These are phyloP conservation scores for Augiades crinisus DNA, from an alignment of 2,888 invertebrate genomes.

Conservation along the genomic window DNA sequence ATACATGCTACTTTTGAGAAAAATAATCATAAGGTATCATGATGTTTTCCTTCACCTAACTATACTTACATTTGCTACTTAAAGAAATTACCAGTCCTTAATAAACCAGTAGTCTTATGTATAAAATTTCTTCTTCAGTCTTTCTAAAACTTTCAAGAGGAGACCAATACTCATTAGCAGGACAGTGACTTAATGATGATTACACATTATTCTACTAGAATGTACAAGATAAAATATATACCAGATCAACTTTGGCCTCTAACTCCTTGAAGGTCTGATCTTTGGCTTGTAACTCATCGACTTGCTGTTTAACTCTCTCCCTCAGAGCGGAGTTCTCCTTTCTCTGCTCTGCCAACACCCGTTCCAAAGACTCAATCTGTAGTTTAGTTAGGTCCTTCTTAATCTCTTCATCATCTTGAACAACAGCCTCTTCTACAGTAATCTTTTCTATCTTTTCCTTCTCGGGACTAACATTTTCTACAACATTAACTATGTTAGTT, in stretches of 20 bases:
- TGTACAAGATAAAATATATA: slow-evolving; percentile 36
- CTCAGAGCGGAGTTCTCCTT: slow-evolving; percentile 56
- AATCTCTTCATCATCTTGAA: slow-evolving; percentile 33
- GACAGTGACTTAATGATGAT: too few relatives aligned
- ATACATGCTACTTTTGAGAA: too few relatives aligned
- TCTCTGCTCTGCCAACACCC: slow-evolving; percentile 58
- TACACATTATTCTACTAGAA: too few relatives aligned
- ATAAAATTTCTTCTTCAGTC: too few relatives aligned
- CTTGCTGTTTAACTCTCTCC: slow-evolving; percentile 60
- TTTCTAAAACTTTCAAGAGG: too few relatives aligned
- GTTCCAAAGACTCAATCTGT: slow-evolving; percentile 65
- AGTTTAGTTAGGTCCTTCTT: slow-evolving; percentile 52
- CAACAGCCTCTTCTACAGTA: not conserved
- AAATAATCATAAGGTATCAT: too few relatives aligned
- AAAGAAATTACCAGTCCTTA: too few relatives aligned
- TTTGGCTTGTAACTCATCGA: slow-evolving; percentile 60
- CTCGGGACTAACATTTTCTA: slow-evolving; percentile 25
- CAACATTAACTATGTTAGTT: slow-evolving; percentile 21
- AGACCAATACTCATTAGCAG: too few relatives aligned
- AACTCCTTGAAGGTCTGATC: slow-evolving; percentile 68
- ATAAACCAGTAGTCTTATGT: too few relatives aligned
- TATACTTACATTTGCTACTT: too few relatives aligned
- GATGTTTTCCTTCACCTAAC: too few relatives aligned
- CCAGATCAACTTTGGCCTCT: slow-evolving; percentile 75
- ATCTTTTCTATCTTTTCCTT: slow-evolving; percentile 4